phyloP scores from a whole-genome alignment of 2,113 vertebrate genomes.

The Pelodiscus sinensis region DNA sequence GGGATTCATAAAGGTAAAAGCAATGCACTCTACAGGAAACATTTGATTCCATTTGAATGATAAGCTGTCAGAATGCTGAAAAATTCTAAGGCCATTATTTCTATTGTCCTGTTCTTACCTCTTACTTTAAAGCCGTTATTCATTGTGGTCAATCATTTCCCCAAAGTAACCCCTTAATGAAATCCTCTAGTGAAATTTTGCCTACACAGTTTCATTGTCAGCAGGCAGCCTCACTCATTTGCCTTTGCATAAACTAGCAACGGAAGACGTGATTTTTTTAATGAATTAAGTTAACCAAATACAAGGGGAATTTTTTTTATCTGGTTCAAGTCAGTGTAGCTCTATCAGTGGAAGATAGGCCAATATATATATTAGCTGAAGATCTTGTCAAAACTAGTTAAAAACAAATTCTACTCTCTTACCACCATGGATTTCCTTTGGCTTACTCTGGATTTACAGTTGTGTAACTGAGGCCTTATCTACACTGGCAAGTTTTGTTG shows the following conservation, averaged over 20 bases:
- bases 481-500: too few species aligned
- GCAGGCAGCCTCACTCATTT: fast-evolving
- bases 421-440: background rate
- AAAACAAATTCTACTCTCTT: background rate
- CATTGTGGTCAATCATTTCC: fast-evolving
- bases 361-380: background rate
- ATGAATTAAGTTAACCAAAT: constrained; percentile 22
- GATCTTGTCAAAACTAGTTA: background rate
- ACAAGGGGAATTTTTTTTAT: background rate
- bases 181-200: fast-evolving
- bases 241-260: background rate
- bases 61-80: background rate
- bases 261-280: background rate
- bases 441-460: background rate
- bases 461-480: background rate
- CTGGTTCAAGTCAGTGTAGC: background rate
- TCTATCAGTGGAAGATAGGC: background rate
- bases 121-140: background rate
- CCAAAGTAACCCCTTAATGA: background rate
- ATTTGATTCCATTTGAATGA: background rate
- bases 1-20: fast-evolving
- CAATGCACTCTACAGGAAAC: background rate
- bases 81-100: background rate
- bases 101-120: background rate
- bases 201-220: background rate